Base-by-base conservation (phyloP, 2,113 vertebrate genomes). In the Chamaea fasciata region DNA sequence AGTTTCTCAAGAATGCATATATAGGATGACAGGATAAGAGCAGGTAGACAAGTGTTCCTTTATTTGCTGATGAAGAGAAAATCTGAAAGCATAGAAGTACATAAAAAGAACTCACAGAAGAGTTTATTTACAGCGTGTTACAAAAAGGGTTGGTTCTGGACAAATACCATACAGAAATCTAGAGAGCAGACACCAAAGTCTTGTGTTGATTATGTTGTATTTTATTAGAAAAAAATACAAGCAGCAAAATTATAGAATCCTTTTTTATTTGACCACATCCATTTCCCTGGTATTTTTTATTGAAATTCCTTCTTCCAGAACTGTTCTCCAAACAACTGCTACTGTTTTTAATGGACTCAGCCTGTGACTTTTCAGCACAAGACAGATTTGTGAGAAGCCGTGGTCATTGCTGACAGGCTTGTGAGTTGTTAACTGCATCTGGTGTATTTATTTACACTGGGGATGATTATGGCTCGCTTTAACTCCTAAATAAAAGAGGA, bases 391-490 rank as follows among this genome's bases (percentile, higher is more conserved):
- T 71, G 77, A n/a, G 49, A 71, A 59, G 64, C 65, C 1, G 2
- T 8, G 60, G 44, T 46, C 19, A 9, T 11, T 75, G 79, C 10
- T 83, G 75, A 68, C 62, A 83, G 83, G 21, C 41, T 53, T 60
- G 33, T 33, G 52, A 41, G 22, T 41, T 73, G 47, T 64, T 68
- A 55, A 49, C 27, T 23, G 31, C 46, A 13, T 84, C 83, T 64
- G 53, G 23, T 57, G 2, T 79, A 27, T 84, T 50, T 91, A 57
- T 96, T 92, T 91, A 79, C 73, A 46, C 41, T n/a, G 47, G 41
- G 41, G 11, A 39, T 64, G 68, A 68, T 57, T 79, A 53, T 84
- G 49, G 55, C 50, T 91, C 74, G 57, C 59, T 89, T 94, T 6
- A 83, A 10, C 53, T 27, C 42, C 65, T 82, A 42, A 70, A 75